Evolutionary conservation across 2,113 vertebrate species (phyloP).

Genomic region (Poecile atricapillus): DNA sequence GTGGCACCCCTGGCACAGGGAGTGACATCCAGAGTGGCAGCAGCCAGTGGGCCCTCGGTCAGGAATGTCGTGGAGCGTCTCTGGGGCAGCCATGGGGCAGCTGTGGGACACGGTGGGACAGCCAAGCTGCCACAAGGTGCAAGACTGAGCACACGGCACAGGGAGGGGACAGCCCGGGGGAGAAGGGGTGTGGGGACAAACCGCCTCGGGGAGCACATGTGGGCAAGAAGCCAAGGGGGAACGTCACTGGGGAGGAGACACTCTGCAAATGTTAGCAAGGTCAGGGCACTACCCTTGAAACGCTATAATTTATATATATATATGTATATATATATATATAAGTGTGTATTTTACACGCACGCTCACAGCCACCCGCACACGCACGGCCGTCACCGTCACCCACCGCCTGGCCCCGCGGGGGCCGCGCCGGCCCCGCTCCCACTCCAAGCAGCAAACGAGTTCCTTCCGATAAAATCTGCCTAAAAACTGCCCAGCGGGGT

Average conservation of each 20-base stretch:
- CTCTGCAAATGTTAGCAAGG: constrained; percentile 44
- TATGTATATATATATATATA: constrained; percentile 30
- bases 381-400: background rate
- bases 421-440: background rate
- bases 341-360: background rate
- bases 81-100: background rate
- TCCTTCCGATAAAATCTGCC: constrained; percentile 25
- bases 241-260: background rate
- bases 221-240: constrained; percentile 15
- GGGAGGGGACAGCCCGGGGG: background rate
- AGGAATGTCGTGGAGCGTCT: background rate
- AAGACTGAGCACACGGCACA: background rate
- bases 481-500: background rate
- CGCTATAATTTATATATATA: constrained; percentile 55
- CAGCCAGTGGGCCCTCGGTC: background rate
- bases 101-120: background rate
- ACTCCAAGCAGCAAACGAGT: background rate
- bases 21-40: background rate
- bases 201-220: background rate
- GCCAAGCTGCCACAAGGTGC: background rate
- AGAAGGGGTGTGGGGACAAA: background rate
- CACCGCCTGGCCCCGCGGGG: constrained; percentile 19
- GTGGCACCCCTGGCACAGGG: background rate
- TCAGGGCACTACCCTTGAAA: constrained; percentile 61
- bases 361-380: background rate